Evolutionary conservation across 2,113 vertebrate species (phyloP).

Genomic region (Miniopterus natalensis): DNA sequence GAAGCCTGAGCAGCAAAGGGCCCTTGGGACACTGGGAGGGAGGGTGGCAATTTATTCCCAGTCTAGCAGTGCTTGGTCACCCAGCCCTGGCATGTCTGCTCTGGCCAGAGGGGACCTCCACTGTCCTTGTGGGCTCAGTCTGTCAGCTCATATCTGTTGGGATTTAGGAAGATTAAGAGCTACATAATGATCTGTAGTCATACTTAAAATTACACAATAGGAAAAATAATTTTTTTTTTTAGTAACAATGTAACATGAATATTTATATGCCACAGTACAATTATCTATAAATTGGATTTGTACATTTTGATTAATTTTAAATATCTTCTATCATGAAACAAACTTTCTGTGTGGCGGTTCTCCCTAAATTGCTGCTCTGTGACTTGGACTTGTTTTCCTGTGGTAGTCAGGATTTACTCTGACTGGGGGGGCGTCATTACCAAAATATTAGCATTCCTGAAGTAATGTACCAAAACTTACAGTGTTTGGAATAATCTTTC

Average conservation of each 20-base stretch:
- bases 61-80: fast-evolving
- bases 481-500: background rate
- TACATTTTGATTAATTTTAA: background rate
- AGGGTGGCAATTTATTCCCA: fast-evolving
- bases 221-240: background rate
- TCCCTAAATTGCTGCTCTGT: too few species aligned
- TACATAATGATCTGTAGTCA: background rate
- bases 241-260: fast-evolving
- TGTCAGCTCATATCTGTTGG: too few species aligned
- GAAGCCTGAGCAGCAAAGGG: background rate
- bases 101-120: fast-evolving
- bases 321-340: background rate
- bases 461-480: fast-evolving
- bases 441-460: background rate
- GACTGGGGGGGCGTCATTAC: fast-evolving
- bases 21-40: background rate
- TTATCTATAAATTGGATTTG: too few species aligned
- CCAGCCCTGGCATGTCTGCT: background rate
- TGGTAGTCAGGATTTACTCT: background rate
- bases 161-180: background rate
- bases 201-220: background rate
- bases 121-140: background rate
- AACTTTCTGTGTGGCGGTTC: background rate
- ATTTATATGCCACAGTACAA: too few species aligned
- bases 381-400: background rate